Evolutionary conservation across 1,140 invertebrate genomes (phyloP).

Genomic region (Wiebesia pumilae): DNA sequence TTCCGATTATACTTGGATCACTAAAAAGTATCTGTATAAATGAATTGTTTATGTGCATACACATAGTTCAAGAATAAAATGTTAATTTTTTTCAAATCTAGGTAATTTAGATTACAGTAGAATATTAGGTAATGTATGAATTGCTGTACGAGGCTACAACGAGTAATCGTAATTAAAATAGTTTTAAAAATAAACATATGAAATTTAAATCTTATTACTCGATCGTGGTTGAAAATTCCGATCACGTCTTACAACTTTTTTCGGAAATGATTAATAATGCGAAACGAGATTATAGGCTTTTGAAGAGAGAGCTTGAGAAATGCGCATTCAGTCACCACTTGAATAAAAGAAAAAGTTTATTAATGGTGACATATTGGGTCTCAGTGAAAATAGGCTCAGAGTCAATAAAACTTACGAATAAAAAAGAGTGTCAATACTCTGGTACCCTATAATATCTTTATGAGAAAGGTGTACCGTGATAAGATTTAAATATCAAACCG

Average conservation of each 20-base stretch:
- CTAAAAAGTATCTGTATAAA: neutral
- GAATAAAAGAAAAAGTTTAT: neutral
- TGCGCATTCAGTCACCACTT: neutral
- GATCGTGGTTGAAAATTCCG: neutral
- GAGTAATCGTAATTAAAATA: neutral
- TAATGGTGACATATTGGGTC: neutral
- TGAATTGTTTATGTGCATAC: neutral
- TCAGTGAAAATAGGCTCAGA: neutral
- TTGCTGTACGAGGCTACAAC: neutral
- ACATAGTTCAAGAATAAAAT: neutral
- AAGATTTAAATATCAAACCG: neutral
- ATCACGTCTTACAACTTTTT: constrained; percentile 8
- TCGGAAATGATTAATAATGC: neutral
- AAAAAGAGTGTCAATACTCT: neutral
- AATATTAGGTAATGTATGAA: neutral
- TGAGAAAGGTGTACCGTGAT: neutral
- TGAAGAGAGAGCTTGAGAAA: too few species aligned
- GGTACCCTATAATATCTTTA: neutral
- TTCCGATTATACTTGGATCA: neutral
- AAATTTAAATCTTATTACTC: constrained; percentile 8
- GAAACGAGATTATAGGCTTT: neutral
- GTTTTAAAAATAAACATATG: neutral
- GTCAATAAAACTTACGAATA: neutral
- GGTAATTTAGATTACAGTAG: neutral
- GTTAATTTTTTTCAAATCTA: neutral